phyloP scores from a whole-genome alignment of 2,113 vertebrate species.

The Grammomys surdaster region DNA sequence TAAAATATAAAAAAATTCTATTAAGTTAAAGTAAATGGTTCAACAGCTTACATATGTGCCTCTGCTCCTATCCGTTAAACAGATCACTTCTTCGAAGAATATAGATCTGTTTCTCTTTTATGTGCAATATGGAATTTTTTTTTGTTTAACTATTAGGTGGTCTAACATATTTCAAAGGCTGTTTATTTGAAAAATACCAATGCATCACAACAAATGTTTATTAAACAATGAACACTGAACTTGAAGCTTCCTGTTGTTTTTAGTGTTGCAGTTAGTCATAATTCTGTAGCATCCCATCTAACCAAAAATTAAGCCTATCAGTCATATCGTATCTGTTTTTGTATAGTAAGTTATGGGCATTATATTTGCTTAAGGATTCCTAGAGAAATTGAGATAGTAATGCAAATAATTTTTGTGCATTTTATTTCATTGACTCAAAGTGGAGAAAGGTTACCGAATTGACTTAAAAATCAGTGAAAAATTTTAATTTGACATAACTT shows the following conservation, averaged over 20 bases:
- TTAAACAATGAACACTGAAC: slow-evolving; percentile 15
- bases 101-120: slow-evolving; percentile 77
- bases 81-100: slow-evolving; percentile 79
- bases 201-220: slow-evolving; percentile 43
- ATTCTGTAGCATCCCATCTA: neutral
- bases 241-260: slow-evolving; percentile 17
- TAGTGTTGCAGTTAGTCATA: slow-evolving; percentile 41
- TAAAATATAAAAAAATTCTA: slow-evolving; percentile 87
- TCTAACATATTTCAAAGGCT: slow-evolving; percentile 52
- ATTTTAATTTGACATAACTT: slow-evolving; percentile 19
- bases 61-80: slow-evolving; percentile 57
- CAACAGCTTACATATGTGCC: slow-evolving; percentile 88
- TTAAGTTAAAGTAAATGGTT: slow-evolving; percentile 88
- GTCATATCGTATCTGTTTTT: neutral
- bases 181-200: slow-evolving; percentile 63
- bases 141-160: slow-evolving; percentile 14
- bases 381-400: slow-evolving; percentile 21
- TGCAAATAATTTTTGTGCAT: slow-evolving; percentile 1
- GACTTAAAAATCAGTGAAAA: neutral
- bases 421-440: neutral
- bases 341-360: slow-evolving; percentile 34
- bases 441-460: slow-evolving; percentile 7
- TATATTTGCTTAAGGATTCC: neutral
- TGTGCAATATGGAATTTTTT: slow-evolving; percentile 67
- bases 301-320: slow-evolving; percentile 39